phyloP scores from a whole-genome alignment of 2,113 vertebrate genomes.

The Oenanthe melanoleuca region DNA sequence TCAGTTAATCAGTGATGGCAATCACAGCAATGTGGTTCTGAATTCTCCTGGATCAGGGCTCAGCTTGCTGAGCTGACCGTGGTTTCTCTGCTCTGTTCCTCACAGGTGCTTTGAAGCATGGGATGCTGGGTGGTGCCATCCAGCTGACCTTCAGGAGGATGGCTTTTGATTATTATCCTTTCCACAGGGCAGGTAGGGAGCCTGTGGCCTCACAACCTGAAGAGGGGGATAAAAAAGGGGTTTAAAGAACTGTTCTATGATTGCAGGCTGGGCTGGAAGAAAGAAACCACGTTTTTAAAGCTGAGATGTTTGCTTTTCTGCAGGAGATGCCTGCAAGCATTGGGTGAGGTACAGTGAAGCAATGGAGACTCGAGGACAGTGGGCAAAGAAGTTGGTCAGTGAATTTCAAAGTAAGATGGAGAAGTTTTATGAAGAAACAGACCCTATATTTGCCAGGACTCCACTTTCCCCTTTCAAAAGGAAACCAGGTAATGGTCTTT shows the following conservation, averaged over 20 bases:
- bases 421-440: conserved; percentile 68
- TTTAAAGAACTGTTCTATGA: neutral
- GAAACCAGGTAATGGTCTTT: conserved; percentile 63
- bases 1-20: neutral
- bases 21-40: neutral
- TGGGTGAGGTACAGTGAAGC: conserved; percentile 92
- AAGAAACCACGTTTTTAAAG: neutral
- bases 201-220: neutral
- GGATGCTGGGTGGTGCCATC: conserved; percentile 91
- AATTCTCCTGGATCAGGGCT: neutral
- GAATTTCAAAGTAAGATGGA: conserved; percentile 87
- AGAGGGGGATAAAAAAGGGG: neutral
- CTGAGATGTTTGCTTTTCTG: neutral
- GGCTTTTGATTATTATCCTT: conserved; percentile 95
- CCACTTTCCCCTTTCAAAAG: conserved; percentile 74
- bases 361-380: conserved; percentile 90
- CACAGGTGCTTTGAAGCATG: conserved; percentile 79
- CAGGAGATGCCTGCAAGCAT: conserved; percentile 87
- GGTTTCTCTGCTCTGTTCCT: neutral
- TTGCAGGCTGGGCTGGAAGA: neutral
- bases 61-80: neutral
- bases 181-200: conserved; percentile 89
- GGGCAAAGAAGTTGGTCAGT: conserved; percentile 86
- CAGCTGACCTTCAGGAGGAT: conserved; percentile 94
- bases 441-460: conserved; percentile 32